phyloP scores from a whole-genome alignment of 2,888 invertebrate species.

The Sisyra nigra region DNA sequence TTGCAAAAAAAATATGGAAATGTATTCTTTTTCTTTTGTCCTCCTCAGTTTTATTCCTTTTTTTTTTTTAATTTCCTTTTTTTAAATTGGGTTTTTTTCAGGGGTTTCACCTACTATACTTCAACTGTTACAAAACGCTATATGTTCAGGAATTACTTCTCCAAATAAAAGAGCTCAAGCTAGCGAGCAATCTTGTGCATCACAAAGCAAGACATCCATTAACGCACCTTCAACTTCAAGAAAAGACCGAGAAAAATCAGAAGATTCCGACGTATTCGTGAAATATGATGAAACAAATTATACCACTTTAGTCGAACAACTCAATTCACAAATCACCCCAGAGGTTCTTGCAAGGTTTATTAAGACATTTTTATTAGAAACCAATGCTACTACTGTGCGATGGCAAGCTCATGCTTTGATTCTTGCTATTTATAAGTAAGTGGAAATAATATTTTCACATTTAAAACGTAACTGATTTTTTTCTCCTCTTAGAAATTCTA shows the following conservation, averaged over 20 bases:
- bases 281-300: constrained; percentile 52
- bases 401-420: constrained; percentile 91
- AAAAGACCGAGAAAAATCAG: constrained; percentile 47
- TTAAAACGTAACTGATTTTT: background rate
- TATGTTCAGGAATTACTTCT: constrained; percentile 41
- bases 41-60: no score
- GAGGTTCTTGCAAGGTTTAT: constrained; percentile 59
- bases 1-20: no score
- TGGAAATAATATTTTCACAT: background rate
- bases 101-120: constrained; percentile 79
- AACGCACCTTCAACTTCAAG: constrained; percentile 20
- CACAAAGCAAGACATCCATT: constrained; percentile 15
- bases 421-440: constrained; percentile 64
- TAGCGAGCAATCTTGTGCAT: constrained; percentile 14
- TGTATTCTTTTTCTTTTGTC: no score
- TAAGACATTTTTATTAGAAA: constrained; percentile 81
- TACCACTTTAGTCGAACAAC: constrained; percentile 47
- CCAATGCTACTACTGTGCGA: constrained; percentile 79
- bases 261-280: constrained; percentile 46
- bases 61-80: no score
- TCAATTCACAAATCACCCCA: constrained; percentile 46
- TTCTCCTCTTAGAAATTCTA: constrained; percentile 46
- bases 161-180: constrained; percentile 17
- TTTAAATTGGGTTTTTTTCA: no score
- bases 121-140: constrained; percentile 76